These are phyloP conservation scores for Tetrao urogallus DNA, from an alignment of 2,113 vertebrate species.

Conservation along the genomic window DNA sequence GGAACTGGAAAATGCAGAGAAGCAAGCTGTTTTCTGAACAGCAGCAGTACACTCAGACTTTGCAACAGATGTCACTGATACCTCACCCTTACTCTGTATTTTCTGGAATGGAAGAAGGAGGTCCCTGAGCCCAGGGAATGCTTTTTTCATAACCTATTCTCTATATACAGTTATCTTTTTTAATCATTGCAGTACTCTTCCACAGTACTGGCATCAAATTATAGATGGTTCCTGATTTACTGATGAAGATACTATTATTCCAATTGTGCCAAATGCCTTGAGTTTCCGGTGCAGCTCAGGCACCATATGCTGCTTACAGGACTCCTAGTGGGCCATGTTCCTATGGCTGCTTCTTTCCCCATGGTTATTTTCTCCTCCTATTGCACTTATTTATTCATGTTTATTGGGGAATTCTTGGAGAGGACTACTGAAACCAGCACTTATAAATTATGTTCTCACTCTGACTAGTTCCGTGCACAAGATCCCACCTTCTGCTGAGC, in stretches of 20 bases:
- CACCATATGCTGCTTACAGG: not conserved
- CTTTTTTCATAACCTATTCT: not conserved
- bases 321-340: not conserved
- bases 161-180: accelerated
- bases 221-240: not conserved
- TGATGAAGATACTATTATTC: accelerated
- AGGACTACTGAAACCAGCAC: not conserved
- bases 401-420: not conserved
- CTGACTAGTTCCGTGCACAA: not conserved
- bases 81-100: accelerated
- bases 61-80: accelerated
- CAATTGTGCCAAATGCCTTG: not conserved
- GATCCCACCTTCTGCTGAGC: not conserved
- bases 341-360: not conserved
- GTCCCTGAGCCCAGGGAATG: accelerated
- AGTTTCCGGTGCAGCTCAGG: no score
- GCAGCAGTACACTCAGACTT: not conserved
- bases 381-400: not conserved
- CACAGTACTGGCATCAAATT: accelerated
- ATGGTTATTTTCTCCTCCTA: no score
- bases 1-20: not conserved
- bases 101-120: accelerated
- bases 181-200: accelerated
- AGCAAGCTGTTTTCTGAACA: not conserved
- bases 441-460: not conserved